phyloP scores from a whole-genome alignment of 1,140 invertebrate species.

The Eumeta japonica region DNA sequence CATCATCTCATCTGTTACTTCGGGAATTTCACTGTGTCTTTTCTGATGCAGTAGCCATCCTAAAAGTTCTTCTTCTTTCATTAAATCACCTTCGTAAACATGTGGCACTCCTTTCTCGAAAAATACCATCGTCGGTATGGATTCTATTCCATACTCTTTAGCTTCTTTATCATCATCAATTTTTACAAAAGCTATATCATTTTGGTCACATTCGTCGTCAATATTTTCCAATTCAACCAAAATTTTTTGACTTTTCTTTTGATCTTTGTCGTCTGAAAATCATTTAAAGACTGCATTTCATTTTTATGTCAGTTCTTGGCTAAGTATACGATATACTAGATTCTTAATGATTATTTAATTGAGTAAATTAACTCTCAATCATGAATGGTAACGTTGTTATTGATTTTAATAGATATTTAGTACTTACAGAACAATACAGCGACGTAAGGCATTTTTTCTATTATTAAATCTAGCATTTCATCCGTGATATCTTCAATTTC shows the following conservation, averaged over 20 bases:
- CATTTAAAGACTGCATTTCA: constrained; percentile 44
- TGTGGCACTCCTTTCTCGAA: constrained; percentile 87
- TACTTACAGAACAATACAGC: constrained; percentile 88
- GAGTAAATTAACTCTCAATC: too few relatives aligned
- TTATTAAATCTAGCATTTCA: constrained; percentile 90
- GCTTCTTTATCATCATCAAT: constrained; percentile 87
- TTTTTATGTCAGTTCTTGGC: constrained; percentile 45
- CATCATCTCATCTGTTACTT: constrained; percentile 92
- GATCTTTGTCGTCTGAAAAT: constrained; percentile 84
- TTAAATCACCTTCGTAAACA: constrained; percentile 87
- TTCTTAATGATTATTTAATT: background rate
- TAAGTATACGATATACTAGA: constrained; percentile 7
- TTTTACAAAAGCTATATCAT: constrained; percentile 90
- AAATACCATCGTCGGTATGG: constrained; percentile 77
- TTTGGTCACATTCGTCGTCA: constrained; percentile 90
- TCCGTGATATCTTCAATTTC: constrained; percentile 93
- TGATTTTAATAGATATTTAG: constrained; percentile 14
- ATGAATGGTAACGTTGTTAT: background rate
- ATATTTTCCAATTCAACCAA: constrained; percentile 88
- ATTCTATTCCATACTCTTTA: constrained; percentile 85
- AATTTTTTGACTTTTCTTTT: constrained; percentile 87
- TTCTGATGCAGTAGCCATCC: constrained; percentile 89
- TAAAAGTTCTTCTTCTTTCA: constrained; percentile 86
- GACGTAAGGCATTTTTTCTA: constrained; percentile 84
- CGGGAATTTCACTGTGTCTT: constrained; percentile 86